A percentile compares a stretch with the other conserved stretches of the same genome.
Evolutionary conservation across 2,888 invertebrate genomes (phyloP).

Genomic region (Steinernema scapterisci): DNA sequence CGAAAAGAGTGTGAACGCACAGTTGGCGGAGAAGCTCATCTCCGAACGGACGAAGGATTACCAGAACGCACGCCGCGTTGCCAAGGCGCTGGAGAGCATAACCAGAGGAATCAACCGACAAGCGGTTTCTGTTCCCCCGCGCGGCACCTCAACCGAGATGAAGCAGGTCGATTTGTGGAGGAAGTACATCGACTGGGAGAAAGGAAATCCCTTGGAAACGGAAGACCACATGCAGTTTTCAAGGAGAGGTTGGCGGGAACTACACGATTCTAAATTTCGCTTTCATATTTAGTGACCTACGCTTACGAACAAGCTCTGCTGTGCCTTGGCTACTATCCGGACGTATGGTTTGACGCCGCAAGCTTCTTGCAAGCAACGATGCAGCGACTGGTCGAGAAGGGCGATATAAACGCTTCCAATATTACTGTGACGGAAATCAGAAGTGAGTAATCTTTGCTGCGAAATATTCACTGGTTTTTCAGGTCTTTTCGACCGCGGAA

Average conservation of each 20-base stretch:
- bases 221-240: constrained; percentile 93
- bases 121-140: constrained; percentile 94
- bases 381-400: constrained; percentile 81
- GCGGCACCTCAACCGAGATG: constrained; percentile 69
- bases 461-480: too few species aligned
- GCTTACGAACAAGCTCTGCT: constrained; percentile 96
- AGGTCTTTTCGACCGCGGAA: constrained; percentile 91
- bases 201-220: constrained; percentile 90
- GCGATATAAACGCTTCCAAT: constrained; percentile 57
- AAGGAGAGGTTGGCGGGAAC: constrained; percentile 73
- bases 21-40: constrained; percentile 94
- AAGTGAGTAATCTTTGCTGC: constrained; percentile 40
- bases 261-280: too few species aligned
- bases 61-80: constrained; percentile 75
- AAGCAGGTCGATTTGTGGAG: constrained; percentile 89
- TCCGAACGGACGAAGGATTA: constrained; percentile 94
- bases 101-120: constrained; percentile 93
- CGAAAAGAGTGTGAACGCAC: constrained; percentile 83
- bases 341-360: constrained; percentile 95
- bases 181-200: constrained; percentile 96
- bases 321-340: constrained; percentile 94
- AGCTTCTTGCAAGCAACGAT: constrained; percentile 93
- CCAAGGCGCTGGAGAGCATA: constrained; percentile 91
- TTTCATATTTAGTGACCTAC: constrained; percentile 80
- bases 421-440: constrained; percentile 43